Evolutionary conservation across 2,888 invertebrate genomes (phyloP), one percentile per base, ranked within the genome.

Genomic region (Tipula vernalis): DNA sequence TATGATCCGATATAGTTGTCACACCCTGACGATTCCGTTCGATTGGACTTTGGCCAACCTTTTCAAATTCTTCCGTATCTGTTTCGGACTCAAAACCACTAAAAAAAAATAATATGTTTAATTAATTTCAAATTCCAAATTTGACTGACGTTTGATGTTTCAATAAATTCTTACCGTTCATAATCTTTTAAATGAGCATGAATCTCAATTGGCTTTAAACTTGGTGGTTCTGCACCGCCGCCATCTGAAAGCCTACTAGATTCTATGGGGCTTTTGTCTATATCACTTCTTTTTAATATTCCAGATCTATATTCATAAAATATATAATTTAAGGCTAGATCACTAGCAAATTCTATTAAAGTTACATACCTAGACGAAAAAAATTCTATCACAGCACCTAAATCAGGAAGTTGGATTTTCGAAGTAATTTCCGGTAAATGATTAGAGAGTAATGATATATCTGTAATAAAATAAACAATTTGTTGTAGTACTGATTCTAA

Each of bases 31-130:
- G 44, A 88, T 91, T 91, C 88, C 91, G 91, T 85, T 92, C 92
- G 87, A 92, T 90, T 6, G 93, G 93, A 89, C 93, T 94, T 90
- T 94, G 95, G 15, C 94, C 93, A 8, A 96, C 94, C 90, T 95
- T 95, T 91, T 96, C 96, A 91, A 96, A 96, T 89, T 96, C 96
- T 89, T 96, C 96, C 0, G 95, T 95, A 89, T 96, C 96, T 0
- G 95, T 95, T 91, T 96, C 96, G 0, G 96, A 96, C 90, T 96
- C 96, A 90, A 95, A 95, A 88, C 95, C 95, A 90, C 96, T 96
- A 92, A 87, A 91, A 39, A 1, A 39, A 39, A 39, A 39, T 39
- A 39, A 39, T 39, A 6, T 6, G 39, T 6, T 39, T 39, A 39
- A 39, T 39, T 6, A 39, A 39, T 39, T 39, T 39, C 39, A 39